These are phyloP conservation scores for Leucozona laternaria DNA, from an alignment of 2,888 invertebrate genomes.

Conservation along the genomic window DNA sequence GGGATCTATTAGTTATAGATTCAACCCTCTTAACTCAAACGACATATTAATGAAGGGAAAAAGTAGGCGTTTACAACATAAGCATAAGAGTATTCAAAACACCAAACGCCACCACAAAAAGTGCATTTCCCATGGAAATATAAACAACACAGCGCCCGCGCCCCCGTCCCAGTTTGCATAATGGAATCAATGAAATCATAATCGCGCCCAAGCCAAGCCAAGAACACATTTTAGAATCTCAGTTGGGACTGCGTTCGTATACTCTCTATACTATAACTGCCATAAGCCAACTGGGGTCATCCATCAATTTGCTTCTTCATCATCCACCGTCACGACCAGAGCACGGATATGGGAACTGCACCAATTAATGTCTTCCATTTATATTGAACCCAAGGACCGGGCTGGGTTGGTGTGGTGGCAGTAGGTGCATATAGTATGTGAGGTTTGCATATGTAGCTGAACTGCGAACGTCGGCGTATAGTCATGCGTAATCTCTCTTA, in stretches of 20 bases:
- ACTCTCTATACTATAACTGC: constrained; percentile 24
- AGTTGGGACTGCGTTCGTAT: constrained; percentile 47
- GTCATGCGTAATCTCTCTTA: constrained; percentile 18
- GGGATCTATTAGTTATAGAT: constrained; percentile 68
- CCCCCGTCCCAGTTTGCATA: constrained; percentile 18
- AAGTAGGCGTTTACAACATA: constrained; percentile 69
- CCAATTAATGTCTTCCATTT: constrained; percentile 71
- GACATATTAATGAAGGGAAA: constrained; percentile 33
- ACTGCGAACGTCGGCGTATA: neutral
- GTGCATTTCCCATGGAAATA: constrained; percentile 70
- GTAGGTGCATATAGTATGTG: neutral
- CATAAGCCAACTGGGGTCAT: constrained; percentile 73
- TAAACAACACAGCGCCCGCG: constrained; percentile 4
- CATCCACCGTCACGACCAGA: constrained; percentile 9
- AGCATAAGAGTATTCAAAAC: constrained; percentile 32
- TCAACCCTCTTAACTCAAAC: constrained; percentile 58
- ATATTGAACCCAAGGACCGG: constrained; percentile 39
- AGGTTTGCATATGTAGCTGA: constrained; percentile 47
- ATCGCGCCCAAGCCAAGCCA: constrained; percentile 42
- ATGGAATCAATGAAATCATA: constrained; percentile 68
- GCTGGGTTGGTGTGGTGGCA: neutral
- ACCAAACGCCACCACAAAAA: constrained; percentile 68
- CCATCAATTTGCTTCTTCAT: constrained; percentile 69
- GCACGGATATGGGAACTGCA: constrained; percentile 74
- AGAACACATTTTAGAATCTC: constrained; percentile 46